These are phyloP conservation scores for Raja brachyura DNA, from an alignment of 2,113 vertebrate species.

Conservation along the genomic window DNA sequence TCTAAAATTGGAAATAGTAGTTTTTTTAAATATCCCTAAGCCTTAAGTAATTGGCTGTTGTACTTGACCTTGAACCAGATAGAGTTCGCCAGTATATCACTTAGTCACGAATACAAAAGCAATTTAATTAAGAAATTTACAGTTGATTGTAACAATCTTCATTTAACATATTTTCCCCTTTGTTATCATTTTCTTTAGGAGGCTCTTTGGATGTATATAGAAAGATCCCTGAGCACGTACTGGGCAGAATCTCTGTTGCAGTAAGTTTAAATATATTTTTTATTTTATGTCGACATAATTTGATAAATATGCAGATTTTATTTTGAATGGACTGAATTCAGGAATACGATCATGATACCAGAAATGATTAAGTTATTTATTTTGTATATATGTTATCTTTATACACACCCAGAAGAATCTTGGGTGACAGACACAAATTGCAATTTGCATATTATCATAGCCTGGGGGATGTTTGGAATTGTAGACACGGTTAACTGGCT, in stretches of 20 bases:
- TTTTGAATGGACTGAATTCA: not conserved
- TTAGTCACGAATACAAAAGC: not conserved
- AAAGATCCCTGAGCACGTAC: conserved; percentile 84
- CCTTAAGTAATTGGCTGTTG: not conserved
- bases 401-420: not conserved
- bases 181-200: conserved; percentile 59
- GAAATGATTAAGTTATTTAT: not conserved
- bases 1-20: not conserved
- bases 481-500: conserved; percentile 35
- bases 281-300: not conserved
- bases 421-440: conserved; percentile 27
- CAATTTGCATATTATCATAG: conserved; percentile 28
- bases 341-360: not conserved
- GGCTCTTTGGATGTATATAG: conserved; percentile 94
- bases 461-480: conserved; percentile 36
- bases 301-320: not conserved
- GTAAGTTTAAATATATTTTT: conserved; percentile 62
- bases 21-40: not conserved
- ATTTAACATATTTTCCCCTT: conserved; percentile 7
- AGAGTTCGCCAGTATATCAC: not conserved
- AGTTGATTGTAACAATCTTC: not conserved
- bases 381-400: conserved; percentile 26
- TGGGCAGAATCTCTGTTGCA: conserved; percentile 88
- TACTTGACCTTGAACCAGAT: conserved; percentile 31
- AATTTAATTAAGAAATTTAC: not conserved